Evolutionary conservation across 2,797 vertebrate species (phyloP).

Genomic region (Acipenser ruthenus): DNA sequence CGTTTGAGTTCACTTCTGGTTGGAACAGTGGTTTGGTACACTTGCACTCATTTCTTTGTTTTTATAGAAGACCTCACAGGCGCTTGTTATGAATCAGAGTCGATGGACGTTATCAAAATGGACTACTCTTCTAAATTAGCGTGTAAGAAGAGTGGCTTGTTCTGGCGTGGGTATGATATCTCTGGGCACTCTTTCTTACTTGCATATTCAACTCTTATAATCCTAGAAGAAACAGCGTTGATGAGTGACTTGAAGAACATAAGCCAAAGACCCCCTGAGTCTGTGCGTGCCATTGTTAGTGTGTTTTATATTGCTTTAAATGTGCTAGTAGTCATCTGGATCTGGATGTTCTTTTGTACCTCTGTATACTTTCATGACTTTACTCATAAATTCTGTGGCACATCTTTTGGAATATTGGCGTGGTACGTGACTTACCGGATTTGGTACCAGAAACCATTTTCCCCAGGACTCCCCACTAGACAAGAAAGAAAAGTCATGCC

Average conservation of each 20-base stretch:
- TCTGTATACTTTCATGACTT: constrained; percentile 83
- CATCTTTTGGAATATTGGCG: constrained; percentile 60
- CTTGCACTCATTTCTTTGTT: constrained; percentile 67
- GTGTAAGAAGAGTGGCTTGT: constrained; percentile 63
- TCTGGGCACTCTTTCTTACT: constrained; percentile 92
- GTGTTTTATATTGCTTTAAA: constrained; percentile 72
- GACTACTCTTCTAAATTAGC: constrained; percentile 51
- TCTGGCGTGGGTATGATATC: constrained; percentile 84
- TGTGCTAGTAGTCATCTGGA: constrained; percentile 66
- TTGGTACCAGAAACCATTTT: constrained; percentile 79
- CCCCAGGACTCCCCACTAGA: constrained; percentile 70
- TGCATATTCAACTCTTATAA: constrained; percentile 78
- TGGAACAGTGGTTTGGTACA: constrained; percentile 76
- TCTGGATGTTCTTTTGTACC: constrained; percentile 86
- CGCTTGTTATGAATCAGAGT: constrained; percentile 49
- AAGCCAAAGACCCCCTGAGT: constrained; percentile 28
- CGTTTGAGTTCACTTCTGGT: constrained; percentile 68
- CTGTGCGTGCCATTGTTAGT: constrained; percentile 43
- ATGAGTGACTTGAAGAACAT: constrained; percentile 53
- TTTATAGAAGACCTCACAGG: constrained; percentile 75
- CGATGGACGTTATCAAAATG: constrained; percentile 15
- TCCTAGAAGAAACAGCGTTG: constrained; percentile 76
- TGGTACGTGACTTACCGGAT: constrained; percentile 79
- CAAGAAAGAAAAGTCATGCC: constrained; percentile 30
- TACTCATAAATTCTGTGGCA: constrained; percentile 76